phyloP scores from a whole-genome alignment of 2,888 invertebrate genomes.

The Hermodice carunculata region DNA sequence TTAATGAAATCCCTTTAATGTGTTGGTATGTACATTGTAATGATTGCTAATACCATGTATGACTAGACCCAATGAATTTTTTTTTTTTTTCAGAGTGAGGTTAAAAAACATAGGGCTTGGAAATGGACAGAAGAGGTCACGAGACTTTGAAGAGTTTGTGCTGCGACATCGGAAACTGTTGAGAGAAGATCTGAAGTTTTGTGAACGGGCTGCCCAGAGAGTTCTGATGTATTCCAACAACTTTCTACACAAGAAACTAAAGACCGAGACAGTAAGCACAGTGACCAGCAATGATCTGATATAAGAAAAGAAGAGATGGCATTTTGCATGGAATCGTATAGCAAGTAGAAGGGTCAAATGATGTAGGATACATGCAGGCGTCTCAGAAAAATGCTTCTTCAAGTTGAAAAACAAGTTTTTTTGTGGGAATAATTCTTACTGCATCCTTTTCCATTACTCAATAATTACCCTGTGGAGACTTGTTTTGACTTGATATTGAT shows the following conservation, averaged over 20 bases:
- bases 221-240: conserved; percentile 68
- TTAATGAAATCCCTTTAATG: not conserved
- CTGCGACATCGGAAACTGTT: conserved; percentile 51
- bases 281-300: no score
- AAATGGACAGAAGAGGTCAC: conserved; percentile 64
- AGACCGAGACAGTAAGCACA: conserved; percentile 53
- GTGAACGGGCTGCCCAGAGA: conserved; percentile 64
- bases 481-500: no score
- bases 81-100: conserved; percentile 9
- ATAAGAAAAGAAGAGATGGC: no score
- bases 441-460: no score
- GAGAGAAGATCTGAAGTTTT: conserved; percentile 54
- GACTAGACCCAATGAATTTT: not conserved
- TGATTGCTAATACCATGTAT: not conserved
- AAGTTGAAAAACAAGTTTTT: no score
- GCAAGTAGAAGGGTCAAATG: no score
- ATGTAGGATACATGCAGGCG: no score
- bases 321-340: no score
- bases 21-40: not conserved
- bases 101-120: conserved; percentile 63
- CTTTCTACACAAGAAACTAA: conserved; percentile 66
- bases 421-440: no score
- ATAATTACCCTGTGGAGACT: no score
- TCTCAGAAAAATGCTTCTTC: no score
- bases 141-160: conserved; percentile 61